These are phyloP conservation scores for Hirundo rustica DNA, from an alignment of 2,797 vertebrate genomes.

Conservation along the genomic window DNA sequence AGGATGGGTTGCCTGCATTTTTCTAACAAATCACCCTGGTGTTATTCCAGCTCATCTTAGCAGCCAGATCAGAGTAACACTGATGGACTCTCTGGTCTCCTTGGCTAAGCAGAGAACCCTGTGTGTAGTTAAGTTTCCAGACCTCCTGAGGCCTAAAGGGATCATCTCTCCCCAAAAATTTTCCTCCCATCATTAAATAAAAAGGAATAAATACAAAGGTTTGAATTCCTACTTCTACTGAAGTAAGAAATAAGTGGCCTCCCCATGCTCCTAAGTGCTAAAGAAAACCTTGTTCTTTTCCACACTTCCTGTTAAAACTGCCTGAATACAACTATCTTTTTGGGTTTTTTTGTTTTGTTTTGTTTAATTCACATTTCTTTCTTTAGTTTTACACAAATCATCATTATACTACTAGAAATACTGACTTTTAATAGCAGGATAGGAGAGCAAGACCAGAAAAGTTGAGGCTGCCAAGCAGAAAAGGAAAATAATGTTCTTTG, in stretches of 20 bases:
- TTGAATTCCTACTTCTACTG: neutral
- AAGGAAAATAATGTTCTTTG: neutral
- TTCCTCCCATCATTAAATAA: neutral
- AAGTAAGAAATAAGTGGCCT: neutral
- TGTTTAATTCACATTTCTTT: neutral
- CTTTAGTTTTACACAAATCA: neutral
- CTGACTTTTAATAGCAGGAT: neutral
- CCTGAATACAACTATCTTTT: neutral
- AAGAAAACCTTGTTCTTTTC: neutral
- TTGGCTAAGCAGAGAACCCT: neutral
- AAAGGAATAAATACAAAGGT: neutral
- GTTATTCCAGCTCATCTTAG: neutral
- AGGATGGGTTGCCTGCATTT: neutral
- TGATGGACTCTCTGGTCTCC: fast-evolving
- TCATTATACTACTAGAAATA: neutral
- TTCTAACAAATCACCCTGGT: neutral
- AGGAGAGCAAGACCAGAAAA: neutral
- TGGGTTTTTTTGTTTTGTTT: too few relatives aligned
- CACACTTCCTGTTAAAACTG: neutral
- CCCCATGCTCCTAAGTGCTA: neutral
- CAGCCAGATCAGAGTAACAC: neutral
- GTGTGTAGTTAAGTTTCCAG: neutral
- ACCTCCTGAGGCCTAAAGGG: neutral
- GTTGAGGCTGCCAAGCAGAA: neutral
- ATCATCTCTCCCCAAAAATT: neutral